Evolutionary conservation across 2,113 vertebrate species (phyloP).

Genomic region (Melanotaenia duboulayi): DNA sequence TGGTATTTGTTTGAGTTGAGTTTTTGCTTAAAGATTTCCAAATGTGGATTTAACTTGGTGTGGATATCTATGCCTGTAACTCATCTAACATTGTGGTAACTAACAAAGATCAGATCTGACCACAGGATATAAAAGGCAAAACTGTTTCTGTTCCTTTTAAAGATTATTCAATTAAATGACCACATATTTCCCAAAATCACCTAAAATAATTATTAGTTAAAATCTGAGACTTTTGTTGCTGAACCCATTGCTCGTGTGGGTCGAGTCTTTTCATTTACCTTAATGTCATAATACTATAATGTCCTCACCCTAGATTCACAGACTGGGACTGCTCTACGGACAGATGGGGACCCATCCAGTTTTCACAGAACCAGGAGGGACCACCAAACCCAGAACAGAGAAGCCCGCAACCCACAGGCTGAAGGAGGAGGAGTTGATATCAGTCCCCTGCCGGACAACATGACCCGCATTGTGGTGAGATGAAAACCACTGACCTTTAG

Average conservation of each 20-base stretch:
- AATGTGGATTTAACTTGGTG: constrained; percentile 24
- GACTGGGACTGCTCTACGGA: constrained; percentile 35
- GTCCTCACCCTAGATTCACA: constrained; percentile 47
- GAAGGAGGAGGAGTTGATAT: constrained; percentile 80
- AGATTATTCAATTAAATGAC: background rate
- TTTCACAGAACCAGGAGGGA: constrained; percentile 60
- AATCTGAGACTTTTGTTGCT: no score
- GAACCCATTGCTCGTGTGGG: background rate
- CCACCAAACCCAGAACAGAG: constrained; percentile 67
- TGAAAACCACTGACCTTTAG: background rate
- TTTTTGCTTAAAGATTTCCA: constrained; percentile 18
- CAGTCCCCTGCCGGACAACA: constrained; percentile 84
- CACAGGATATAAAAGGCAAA: background rate
- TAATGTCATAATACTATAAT: no score
- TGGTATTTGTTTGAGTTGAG: background rate
- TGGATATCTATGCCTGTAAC: constrained; percentile 20
- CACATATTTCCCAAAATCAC: background rate
- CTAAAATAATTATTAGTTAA: no score
- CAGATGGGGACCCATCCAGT: constrained; percentile 26
- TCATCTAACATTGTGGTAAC: constrained; percentile 30
- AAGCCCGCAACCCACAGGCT: constrained; percentile 75
- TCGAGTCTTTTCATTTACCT: constrained; percentile 5
- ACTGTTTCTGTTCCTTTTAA: background rate
- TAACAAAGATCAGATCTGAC: constrained; percentile 55
- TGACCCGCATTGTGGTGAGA: constrained; percentile 88